phyloP scores from a whole-genome alignment of 2,797 vertebrate species.

The Labeo calbasu region DNA sequence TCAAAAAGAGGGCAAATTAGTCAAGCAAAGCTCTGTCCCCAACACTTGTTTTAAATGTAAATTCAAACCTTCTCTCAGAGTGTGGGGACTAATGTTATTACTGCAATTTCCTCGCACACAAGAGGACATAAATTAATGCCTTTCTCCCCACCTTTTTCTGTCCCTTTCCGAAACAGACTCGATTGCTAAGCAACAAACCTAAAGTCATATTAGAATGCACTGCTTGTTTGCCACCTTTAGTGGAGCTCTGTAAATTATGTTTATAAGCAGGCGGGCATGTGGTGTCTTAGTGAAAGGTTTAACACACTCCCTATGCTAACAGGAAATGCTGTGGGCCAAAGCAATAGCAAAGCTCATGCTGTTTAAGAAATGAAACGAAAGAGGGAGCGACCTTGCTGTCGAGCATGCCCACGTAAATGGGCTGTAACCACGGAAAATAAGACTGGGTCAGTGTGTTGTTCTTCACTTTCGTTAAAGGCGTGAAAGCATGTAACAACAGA shows the following conservation, averaged over 20 bases:
- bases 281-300: conserved; percentile 68
- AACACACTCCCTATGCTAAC: conserved; percentile 69
- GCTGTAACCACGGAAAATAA: conserved; percentile 16
- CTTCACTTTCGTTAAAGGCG: background rate
- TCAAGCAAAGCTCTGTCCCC: conserved; percentile 68
- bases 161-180: conserved; percentile 73
- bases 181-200: conserved; percentile 86
- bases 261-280: conserved; percentile 79
- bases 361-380: conserved; percentile 50
- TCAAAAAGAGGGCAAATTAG: conserved; percentile 80
- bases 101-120: conserved; percentile 74
- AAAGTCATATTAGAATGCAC: conserved; percentile 85
- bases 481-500: conserved; percentile 11
- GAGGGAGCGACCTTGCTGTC: conserved; percentile 45
- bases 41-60: conserved; percentile 68
- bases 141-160: conserved; percentile 49
- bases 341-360: conserved; percentile 54
- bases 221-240: conserved; percentile 88
- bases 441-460: background rate
- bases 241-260: conserved; percentile 85
- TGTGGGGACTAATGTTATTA: conserved; percentile 78
- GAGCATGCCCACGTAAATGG: conserved; percentile 35
- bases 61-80: conserved; percentile 74
- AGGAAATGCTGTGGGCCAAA: conserved; percentile 56
- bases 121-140: conserved; percentile 69